Percentiles rank a stretch among this genome's conserved stretches.
Conservation (phyloP, 2,113 vertebrate genomes). For the Potamarius usumacintae region DNA sequence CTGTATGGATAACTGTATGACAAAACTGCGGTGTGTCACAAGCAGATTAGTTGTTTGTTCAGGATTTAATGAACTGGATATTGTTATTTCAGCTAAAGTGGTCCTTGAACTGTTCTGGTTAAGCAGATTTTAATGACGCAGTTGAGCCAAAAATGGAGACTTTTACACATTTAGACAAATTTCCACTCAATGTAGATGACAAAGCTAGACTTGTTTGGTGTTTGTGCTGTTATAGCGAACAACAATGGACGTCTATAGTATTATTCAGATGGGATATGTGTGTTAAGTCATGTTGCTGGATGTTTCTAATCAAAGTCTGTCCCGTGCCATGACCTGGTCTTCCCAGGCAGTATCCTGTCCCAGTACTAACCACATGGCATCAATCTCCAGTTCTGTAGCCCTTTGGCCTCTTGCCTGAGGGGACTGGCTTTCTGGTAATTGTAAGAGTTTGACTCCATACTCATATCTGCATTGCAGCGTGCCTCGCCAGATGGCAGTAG, state of each 20-base stretch:
- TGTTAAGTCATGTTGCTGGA: neutral
- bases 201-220: neutral
- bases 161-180: neutral
- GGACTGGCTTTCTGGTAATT: no score
- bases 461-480: no score
- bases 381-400: no score
- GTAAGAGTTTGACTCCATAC: no score
- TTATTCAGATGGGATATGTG: neutral
- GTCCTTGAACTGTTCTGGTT: conserved; percentile 2
- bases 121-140: neutral
- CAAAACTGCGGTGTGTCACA: neutral
- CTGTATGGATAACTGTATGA: neutral
- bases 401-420: no score
- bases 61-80: neutral
- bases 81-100: neutral
- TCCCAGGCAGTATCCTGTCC: no score
- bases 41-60: neutral
- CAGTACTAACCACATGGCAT: no score
- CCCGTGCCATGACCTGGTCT: no score
- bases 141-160: neutral
- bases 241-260: neutral
- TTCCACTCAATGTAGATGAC: neutral
- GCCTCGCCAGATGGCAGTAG: no score
- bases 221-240: neutral
- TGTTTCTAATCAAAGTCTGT: neutral